phyloP scores from a whole-genome alignment of 2,888 invertebrate species.

The Allacma fusca region DNA sequence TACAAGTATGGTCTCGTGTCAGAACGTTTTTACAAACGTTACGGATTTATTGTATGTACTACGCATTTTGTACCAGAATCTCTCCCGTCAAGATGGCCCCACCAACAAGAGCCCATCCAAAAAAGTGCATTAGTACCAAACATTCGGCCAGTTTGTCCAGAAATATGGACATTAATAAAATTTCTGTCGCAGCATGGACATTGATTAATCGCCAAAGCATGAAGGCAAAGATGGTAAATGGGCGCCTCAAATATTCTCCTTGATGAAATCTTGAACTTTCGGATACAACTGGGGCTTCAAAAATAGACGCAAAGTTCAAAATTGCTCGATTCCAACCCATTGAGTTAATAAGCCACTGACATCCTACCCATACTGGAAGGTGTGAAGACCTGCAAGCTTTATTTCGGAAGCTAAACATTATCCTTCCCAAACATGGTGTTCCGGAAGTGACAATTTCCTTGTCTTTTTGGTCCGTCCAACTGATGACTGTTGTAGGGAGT shows the following conservation, averaged over 20 bases:
- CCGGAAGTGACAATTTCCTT: background rate
- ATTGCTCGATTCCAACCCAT: conserved; percentile 86
- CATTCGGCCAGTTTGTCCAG: conserved; percentile 84
- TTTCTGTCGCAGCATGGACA: conserved; percentile 79
- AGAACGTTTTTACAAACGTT: background rate
- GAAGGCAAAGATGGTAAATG: conserved; percentile 76
- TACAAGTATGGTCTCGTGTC: too few species aligned
- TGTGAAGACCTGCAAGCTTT: conserved; percentile 29
- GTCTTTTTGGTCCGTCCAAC: conserved; percentile 8
- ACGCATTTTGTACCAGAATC: conserved; percentile 67
- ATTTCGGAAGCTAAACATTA: conserved; percentile 21
- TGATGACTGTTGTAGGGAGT: conserved; percentile 22
- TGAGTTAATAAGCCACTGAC: conserved; percentile 77
- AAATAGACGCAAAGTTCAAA: conserved; percentile 77
- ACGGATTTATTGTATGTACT: too few species aligned
- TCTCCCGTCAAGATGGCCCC: conserved; percentile 76
- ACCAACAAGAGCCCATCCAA: conserved; percentile 75
- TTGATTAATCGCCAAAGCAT: conserved; percentile 81
- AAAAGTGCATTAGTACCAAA: conserved; percentile 74
- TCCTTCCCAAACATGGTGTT: background rate
- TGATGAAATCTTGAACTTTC: conserved; percentile 63
- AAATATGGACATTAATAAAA: conserved; percentile 78
- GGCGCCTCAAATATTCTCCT: conserved; percentile 72
- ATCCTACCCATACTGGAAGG: conserved; percentile 60
- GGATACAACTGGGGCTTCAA: conserved; percentile 71